Evolutionary conservation across 1,140 invertebrate genomes (phyloP), one percentile per base, ranked within the genome.

Genomic region (Bicyclus anynana): DNA sequence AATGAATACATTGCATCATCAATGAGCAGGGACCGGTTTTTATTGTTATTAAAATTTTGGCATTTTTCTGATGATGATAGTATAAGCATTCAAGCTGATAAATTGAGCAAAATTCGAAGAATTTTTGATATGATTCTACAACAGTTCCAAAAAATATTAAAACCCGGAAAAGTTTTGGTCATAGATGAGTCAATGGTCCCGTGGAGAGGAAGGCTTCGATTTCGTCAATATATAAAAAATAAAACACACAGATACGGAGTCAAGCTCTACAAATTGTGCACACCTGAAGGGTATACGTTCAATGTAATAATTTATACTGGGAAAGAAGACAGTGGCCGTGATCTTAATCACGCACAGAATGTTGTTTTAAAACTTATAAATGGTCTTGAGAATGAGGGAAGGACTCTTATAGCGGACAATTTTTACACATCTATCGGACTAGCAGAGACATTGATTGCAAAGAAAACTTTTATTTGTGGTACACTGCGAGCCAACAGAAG

Each of bases 181-280:
- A 61, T 88, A 18, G 77, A 85, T 56, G 77, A 87, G 62, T 68
- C 72, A 4, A 77, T 85, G 69, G 59, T 85, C 14, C 72, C 67
- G 9, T 87, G 81, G 55, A 62, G 69, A 62, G 77, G 83, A 12
- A 53, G 74, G 33, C 60, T 87, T 17, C 23, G 56, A 67, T 75
- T 75, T 42, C 53, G 62, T 2, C 76, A 83, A 50, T 77, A 87
- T 53, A 62, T 74, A 35, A 69, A 16, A 44, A 16, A n/a, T 10
- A 49, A 49, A 33, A 10, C 59, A 47, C 70, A 79, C 46, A 81
- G 76, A 69, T 84, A 75, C 58, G 75, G 72, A 3, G 62, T 83
- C 0, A 85, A 84, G 71, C 56, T 87, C 35, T 84, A 66, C 59
- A 86, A 84, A 54, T 48, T 86, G 10, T 80, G 77, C 50, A 68